A percentile compares a stretch with the other conserved stretches of the same genome.
phyloP scores from a whole-genome alignment of 2,113 vertebrate species.

The Crotalus viridis region DNA sequence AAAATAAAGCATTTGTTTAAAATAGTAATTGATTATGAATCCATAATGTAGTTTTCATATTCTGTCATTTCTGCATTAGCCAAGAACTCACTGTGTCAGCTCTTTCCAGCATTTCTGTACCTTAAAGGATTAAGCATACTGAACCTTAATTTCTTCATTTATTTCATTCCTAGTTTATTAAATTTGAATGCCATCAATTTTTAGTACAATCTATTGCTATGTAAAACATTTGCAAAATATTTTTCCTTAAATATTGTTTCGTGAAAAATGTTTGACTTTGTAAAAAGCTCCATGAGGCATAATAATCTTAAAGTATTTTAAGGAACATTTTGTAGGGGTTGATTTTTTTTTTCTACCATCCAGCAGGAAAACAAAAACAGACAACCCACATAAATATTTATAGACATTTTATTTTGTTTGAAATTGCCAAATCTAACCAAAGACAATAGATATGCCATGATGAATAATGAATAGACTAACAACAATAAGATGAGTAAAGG shows the following conservation, averaged over 20 bases:
- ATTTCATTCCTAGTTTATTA: constrained; percentile 21
- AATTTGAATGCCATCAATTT: background rate
- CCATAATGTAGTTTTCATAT: background rate
- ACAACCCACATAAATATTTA: background rate
- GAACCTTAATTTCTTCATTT: constrained; percentile 30
- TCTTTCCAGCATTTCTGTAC: background rate
- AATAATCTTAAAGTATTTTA: background rate
- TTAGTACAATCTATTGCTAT: background rate
- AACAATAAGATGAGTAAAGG: no score
- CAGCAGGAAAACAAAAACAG: background rate
- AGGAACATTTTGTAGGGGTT: constrained; percentile 8
- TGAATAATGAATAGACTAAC: no score
- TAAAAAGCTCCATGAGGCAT: background rate
- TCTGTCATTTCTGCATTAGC: background rate
- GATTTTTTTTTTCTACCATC: background rate
- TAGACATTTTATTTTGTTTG: constrained; percentile 1
- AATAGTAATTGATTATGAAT: background rate
- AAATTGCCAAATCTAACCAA: background rate
- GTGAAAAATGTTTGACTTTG: background rate
- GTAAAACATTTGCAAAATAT: background rate
- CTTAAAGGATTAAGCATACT: background rate
- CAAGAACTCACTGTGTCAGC: background rate
- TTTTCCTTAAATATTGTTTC: constrained; percentile 16
- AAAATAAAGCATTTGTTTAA: background rate
- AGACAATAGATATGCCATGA: no score